A percentile compares a stretch with the other conserved stretches of the same genome.
Conservation (phyloP, 2,797 vertebrate genomes). For the Gobionotothen gibberifrons region DNA sequence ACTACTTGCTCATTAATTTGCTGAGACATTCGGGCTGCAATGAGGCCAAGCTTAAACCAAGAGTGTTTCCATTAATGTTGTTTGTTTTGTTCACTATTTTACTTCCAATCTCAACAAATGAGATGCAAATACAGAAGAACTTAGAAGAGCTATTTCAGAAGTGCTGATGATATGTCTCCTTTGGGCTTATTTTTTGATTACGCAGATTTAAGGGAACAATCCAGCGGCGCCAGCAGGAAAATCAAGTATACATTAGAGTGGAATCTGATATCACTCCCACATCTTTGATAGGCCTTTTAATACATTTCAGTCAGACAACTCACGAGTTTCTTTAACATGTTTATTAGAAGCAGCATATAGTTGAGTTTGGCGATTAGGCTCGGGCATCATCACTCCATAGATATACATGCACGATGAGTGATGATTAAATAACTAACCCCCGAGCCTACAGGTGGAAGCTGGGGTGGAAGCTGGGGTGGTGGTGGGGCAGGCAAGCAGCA, state of each 20-base stretch:
- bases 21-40: background rate
- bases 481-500: too few species aligned
- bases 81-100: background rate
- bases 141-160: background rate
- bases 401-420: too few species aligned
- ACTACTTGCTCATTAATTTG: background rate
- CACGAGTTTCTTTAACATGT: too few species aligned
- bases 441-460: too few species aligned
- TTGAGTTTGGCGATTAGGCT: too few species aligned
- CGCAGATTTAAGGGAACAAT: background rate
- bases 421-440: too few species aligned
- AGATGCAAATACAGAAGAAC: background rate
- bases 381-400: too few species aligned
- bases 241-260: background rate
- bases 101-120: constrained; percentile 3
- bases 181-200: background rate
- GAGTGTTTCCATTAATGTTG: background rate
- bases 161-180: background rate
- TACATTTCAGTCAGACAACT: too few species aligned
- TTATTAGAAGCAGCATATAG: too few species aligned
- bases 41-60: background rate
- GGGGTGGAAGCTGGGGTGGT: too few species aligned
- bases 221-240: background rate
- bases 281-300: background rate
- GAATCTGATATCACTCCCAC: background rate